These are phyloP conservation scores for Lucilia cuprina DNA, from an alignment of 1,140 invertebrate species.

Conservation along the genomic window DNA sequence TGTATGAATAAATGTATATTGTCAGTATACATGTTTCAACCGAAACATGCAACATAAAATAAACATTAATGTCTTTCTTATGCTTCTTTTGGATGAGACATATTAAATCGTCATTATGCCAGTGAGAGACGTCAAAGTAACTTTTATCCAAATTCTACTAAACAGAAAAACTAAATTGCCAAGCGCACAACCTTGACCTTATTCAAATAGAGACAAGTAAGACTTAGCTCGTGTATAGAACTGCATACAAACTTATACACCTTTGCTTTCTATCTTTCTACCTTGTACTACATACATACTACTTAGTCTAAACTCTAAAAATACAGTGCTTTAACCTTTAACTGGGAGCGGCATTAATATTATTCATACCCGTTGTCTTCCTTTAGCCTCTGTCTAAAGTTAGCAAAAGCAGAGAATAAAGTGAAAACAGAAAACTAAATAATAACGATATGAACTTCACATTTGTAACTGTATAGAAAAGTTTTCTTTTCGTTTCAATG, in stretches of 20 bases:
- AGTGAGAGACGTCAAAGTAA: background rate
- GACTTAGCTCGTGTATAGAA: background rate
- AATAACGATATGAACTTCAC: slow-evolving; percentile 6
- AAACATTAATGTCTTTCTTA: background rate
- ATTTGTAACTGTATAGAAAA: background rate
- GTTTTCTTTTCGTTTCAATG: background rate
- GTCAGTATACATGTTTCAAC: too few relatives aligned
- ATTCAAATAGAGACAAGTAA: background rate
- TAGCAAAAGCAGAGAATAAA: background rate
- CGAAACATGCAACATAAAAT: background rate
- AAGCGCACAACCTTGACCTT: slow-evolving; percentile 27
- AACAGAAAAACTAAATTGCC: background rate
- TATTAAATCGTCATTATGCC: background rate
- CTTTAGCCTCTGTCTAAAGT: background rate
- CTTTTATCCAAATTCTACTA: background rate
- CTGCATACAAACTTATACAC: background rate
- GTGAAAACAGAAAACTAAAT: background rate
- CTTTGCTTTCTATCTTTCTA: background rate
- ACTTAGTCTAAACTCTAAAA: background rate
- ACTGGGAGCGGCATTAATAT: background rate
- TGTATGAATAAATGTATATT: too few relatives aligned
- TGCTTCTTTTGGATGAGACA: background rate
- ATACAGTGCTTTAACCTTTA: background rate
- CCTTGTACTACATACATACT: background rate
- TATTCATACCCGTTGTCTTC: background rate